Percentiles rank a stretch among this genome's conserved stretches.
These are phyloP conservation scores for Zaprionus africanus DNA, from an alignment of 1,140 invertebrate species.

Conservation along the genomic window DNA sequence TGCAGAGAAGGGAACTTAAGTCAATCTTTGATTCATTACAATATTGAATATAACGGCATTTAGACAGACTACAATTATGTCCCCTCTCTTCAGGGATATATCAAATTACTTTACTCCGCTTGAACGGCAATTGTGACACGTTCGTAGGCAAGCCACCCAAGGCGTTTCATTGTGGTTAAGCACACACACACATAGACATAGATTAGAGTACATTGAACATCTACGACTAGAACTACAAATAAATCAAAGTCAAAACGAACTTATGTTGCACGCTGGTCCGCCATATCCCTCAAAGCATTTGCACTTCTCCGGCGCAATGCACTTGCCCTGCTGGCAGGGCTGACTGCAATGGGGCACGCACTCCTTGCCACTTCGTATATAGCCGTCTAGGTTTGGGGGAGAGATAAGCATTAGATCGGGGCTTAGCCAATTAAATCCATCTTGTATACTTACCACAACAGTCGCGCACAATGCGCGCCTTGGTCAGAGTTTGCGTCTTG, in stretches of 20 bases:
- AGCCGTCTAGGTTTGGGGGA: constrained; percentile 86
- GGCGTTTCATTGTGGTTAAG: constrained; percentile 53
- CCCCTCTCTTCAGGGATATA: constrained; percentile 1
- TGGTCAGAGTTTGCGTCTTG: constrained; percentile 89
- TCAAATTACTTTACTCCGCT: not conserved
- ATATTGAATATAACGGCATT: not conserved
- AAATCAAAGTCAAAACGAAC: constrained; percentile 87
- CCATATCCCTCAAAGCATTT: constrained; percentile 94
- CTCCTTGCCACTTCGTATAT: constrained; percentile 87
- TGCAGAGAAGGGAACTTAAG: constrained; percentile 35
- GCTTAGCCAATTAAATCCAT: not conserved
- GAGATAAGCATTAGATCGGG: too few relatives aligned
- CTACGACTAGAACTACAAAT: not conserved
- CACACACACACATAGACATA: constrained; percentile 25
- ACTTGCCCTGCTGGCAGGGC: constrained; percentile 93
- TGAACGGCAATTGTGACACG: not conserved
- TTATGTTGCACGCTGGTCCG: constrained; percentile 93
- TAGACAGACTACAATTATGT: not conserved
- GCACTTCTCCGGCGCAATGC: constrained; percentile 93
- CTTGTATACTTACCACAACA: constrained; percentile 88
- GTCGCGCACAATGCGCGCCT: constrained; percentile 90
- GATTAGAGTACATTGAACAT: not conserved
- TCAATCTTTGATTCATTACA: not conserved
- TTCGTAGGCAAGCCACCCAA: constrained; percentile 45
- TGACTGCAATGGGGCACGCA: constrained; percentile 93